A percentile compares a stretch with the other conserved stretches of the same genome.
Evolutionary conservation across 2,113 vertebrate species (phyloP).

Genomic region (Grammomys dolichurus): DNA sequence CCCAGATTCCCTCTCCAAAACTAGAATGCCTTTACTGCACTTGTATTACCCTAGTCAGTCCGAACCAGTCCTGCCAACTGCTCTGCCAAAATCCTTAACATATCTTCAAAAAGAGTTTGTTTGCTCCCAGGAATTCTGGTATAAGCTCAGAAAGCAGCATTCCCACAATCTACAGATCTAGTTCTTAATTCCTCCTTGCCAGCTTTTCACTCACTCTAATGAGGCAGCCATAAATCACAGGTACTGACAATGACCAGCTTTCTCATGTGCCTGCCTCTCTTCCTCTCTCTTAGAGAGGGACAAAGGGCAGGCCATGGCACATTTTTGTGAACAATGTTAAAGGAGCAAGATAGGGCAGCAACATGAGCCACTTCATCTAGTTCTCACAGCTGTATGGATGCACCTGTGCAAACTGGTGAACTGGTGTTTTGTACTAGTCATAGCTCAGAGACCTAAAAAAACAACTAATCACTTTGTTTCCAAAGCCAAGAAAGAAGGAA

Average conservation of each 20-base stretch:
- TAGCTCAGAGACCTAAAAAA: background rate
- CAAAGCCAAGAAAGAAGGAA: background rate
- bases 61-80: background rate
- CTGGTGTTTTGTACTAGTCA: background rate
- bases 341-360: accelerated
- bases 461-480: background rate
- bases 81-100: background rate
- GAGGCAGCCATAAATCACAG: background rate
- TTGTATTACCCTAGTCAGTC: background rate
- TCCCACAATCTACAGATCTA: background rate
- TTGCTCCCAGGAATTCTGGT: background rate
- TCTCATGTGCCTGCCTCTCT: background rate
- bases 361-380: background rate
- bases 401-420: accelerated
- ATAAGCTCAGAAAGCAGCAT: background rate
- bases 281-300: background rate
- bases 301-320: background rate
- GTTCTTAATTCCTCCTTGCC: background rate
- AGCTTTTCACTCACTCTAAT: background rate
- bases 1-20: background rate
- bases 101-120: background rate
- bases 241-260: background rate
- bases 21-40: background rate
- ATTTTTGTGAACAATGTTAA: background rate
- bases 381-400: background rate